Evolutionary conservation across 2,888 invertebrate species (phyloP).

Genomic region (Eilema griseolum): DNA sequence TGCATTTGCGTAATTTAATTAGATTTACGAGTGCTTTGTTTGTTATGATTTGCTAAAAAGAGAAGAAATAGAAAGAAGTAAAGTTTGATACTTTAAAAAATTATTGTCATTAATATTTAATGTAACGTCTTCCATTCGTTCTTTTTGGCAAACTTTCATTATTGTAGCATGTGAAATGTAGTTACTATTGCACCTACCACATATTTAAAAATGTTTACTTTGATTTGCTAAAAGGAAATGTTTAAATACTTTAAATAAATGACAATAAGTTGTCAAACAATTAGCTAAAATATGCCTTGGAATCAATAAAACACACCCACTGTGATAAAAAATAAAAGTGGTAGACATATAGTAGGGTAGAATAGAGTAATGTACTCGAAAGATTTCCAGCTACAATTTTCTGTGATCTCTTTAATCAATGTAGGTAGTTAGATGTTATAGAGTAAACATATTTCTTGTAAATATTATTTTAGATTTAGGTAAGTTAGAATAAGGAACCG

Average conservation of each 20-base stretch:
- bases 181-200: constrained; percentile 71
- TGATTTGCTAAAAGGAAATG: constrained; percentile 41
- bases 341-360: constrained; percentile 79
- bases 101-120: constrained; percentile 55
- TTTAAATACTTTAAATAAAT: constrained; percentile 53
- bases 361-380: constrained; percentile 74
- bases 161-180: constrained; percentile 77
- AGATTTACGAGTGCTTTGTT: constrained; percentile 71
- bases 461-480: constrained; percentile 71
- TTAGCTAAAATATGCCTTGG: constrained; percentile 75
- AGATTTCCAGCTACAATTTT: constrained; percentile 88
- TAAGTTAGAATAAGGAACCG: constrained; percentile 73
- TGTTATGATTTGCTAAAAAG: constrained; percentile 73
- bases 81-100: constrained; percentile 58
- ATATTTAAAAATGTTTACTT: constrained; percentile 46
- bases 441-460: constrained; percentile 79
- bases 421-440: constrained; percentile 80
- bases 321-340: constrained; percentile 84
- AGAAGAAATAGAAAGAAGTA: constrained; percentile 57
- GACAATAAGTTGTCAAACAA: constrained; percentile 76
- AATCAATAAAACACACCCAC: constrained; percentile 76
- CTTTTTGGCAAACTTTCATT: constrained; percentile 79
- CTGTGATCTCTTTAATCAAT: constrained; percentile 88
- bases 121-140: constrained; percentile 82
- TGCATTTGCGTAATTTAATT: constrained; percentile 85